phyloP scores from a whole-genome alignment of 2,888 invertebrate genomes.

The Eupithecia abbreviata region DNA sequence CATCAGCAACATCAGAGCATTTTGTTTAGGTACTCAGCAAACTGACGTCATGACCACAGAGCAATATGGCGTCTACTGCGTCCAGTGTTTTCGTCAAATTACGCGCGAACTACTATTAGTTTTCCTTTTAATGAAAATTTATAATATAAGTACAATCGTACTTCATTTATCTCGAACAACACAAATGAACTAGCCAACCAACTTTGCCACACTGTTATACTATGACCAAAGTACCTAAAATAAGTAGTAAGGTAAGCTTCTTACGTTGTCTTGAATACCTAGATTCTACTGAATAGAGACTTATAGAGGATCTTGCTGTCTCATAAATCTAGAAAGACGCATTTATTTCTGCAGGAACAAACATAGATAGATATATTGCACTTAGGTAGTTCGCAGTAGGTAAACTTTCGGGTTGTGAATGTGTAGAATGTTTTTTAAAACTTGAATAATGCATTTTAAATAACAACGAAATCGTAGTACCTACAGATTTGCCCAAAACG shows the following conservation, averaged over 20 bases:
- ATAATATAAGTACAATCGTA: background rate
- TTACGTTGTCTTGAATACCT: constrained; percentile 35
- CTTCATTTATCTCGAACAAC: background rate
- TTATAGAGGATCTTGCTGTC: constrained; percentile 50
- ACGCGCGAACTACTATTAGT: too few relatives aligned
- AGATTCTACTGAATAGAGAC: constrained; percentile 49
- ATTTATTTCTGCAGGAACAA: constrained; percentile 35
- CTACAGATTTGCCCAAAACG: background rate
- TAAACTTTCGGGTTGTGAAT: background rate
- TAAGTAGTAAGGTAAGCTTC: constrained; percentile 18
- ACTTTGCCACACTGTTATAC: background rate
- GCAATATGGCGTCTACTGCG: too few relatives aligned
- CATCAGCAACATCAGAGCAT: too few relatives aligned
- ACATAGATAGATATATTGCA: constrained; percentile 6
- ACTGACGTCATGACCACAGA: too few relatives aligned
- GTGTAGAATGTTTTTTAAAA: background rate
- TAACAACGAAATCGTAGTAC: background rate
- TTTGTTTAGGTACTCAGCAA: too few relatives aligned
- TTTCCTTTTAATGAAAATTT: background rate
- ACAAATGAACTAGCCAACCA: background rate
- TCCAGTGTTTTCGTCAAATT: too few relatives aligned
- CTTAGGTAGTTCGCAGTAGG: background rate
- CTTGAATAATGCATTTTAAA: background rate
- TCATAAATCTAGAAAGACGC: constrained; percentile 50
- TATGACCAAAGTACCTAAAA: background rate